Evolutionary conservation across 2,888 invertebrate genomes (phyloP), one percentile per base, ranked within the genome.

Genomic region (Cancer borealis): DNA sequence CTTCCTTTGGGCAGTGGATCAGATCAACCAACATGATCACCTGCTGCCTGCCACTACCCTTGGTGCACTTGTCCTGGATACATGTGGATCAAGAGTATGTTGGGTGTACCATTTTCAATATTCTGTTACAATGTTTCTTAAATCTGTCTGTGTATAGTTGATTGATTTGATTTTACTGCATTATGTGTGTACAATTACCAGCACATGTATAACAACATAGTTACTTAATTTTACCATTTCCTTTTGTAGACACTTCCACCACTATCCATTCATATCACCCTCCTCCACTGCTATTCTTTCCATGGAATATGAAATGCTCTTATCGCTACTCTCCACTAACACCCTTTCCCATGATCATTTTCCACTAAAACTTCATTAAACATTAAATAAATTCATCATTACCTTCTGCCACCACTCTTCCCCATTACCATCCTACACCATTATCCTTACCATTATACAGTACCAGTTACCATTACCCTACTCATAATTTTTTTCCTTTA

Each of bases 1-100:
- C 5, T 96, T 96, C 95, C 96, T 96, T 26, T 97, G 96, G 96
- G 96, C 96, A 0, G 95, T 96, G 49, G 96, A 96, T 88, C 96
- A 96, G 89, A 96, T 96, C 66, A 96, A 96, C 49, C 94, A 93
- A 21, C 96, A 96, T 92, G 95, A 95, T 3, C 90, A 95, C 93
- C 94, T 90, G 92, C 93, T 95, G 12, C 95, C 95, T 14, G 46
- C 73, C 30, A 95, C 95, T 3, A 79, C 92, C 21, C 92, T 95
- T 46, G 95, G 95, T n/a, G 95, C 93, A 45, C 89, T 95, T 14
- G 95, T 95, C 14, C 93, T 95, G 30, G 95, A 95, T 47, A 95
- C 95, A 4, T 95, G 95, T 49, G 95, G 94, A 14, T 95, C 95
- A 30, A 93, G 93, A 92, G 95, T 95, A 30, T 8, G 54, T 47